These are phyloP conservation scores for Cephus cinctus DNA, from an alignment of 1,140 invertebrate species.

Conservation along the genomic window DNA sequence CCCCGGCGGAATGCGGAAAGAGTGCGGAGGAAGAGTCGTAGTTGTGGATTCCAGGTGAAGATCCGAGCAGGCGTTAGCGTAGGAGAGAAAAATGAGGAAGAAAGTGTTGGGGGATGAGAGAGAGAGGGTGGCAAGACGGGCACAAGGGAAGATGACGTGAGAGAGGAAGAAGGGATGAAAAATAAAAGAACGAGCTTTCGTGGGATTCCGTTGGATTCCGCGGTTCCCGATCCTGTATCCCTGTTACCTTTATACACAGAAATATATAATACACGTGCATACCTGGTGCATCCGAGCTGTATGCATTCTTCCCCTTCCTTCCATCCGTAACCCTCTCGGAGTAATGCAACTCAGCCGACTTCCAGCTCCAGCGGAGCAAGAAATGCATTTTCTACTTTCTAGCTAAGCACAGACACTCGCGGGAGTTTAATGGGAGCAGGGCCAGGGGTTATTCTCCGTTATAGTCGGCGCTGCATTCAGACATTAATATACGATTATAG, in stretches of 20 bases:
- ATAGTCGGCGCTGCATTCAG: slow-evolving; percentile 20
- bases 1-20: not conserved
- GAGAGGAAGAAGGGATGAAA: not conserved
- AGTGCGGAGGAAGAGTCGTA: not conserved
- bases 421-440: slow-evolving; percentile 35
- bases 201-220: too few species aligned
- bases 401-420: slow-evolving; percentile 18
- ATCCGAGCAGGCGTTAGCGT: not conserved
- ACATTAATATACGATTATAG: slow-evolving; percentile 38
- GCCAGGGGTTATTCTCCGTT: slow-evolving; percentile 27
- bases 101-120: slow-evolving; percentile 6
- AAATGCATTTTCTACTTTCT: slow-evolving; percentile 29
- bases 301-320: too few species aligned
- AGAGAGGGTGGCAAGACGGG: slow-evolving; percentile 9
- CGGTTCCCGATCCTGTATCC: too few species aligned
- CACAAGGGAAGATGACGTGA: too few species aligned
- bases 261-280: too few species aligned
- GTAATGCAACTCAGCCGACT: too few species aligned
- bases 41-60: not conserved
- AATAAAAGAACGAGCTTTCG: not conserved
- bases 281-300: too few species aligned
- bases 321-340: too few species aligned
- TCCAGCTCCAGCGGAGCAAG: too few species aligned
- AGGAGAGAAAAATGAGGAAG: slow-evolving; percentile 7
- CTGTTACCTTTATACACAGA: too few species aligned